phyloP scores from a whole-genome alignment of 1,140 invertebrate species.

The Apis dorsata region DNA sequence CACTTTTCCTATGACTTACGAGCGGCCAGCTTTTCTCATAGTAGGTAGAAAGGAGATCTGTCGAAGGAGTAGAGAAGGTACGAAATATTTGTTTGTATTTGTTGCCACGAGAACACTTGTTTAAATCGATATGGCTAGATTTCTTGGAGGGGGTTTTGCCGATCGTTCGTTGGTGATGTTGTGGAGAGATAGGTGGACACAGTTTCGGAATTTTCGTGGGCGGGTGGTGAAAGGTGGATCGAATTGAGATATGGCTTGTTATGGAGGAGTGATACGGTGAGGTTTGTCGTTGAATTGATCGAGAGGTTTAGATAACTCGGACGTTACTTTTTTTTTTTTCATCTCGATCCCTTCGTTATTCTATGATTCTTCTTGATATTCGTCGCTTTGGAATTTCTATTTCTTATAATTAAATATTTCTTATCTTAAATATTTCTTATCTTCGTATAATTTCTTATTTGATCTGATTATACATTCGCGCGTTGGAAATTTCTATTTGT shows the following conservation, averaged over 20 bases:
- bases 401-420: too few species aligned
- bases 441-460: too few species aligned
- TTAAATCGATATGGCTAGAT: background rate
- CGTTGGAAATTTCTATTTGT: too few species aligned
- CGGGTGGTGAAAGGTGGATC: background rate
- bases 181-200: background rate
- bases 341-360: too few species aligned
- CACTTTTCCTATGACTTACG: conserved; percentile 43
- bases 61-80: background rate
- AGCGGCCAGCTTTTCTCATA: conserved; percentile 4
- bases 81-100: background rate
- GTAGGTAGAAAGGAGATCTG: background rate
- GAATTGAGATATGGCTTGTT: background rate
- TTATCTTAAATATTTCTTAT: too few species aligned
- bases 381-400: too few species aligned
- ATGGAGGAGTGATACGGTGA: background rate
- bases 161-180: background rate
- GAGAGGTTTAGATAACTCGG: too few species aligned
- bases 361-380: too few species aligned
- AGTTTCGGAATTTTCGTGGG: background rate
- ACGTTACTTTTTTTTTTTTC: too few species aligned
- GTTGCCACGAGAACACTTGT: background rate
- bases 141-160: background rate
- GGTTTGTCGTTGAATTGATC: background rate
- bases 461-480: too few species aligned